Percentiles rank a stretch among this genome's conserved stretches.
Conservation (phyloP, 1,140 invertebrate genomes). For the Bombus terrestris region DNA sequence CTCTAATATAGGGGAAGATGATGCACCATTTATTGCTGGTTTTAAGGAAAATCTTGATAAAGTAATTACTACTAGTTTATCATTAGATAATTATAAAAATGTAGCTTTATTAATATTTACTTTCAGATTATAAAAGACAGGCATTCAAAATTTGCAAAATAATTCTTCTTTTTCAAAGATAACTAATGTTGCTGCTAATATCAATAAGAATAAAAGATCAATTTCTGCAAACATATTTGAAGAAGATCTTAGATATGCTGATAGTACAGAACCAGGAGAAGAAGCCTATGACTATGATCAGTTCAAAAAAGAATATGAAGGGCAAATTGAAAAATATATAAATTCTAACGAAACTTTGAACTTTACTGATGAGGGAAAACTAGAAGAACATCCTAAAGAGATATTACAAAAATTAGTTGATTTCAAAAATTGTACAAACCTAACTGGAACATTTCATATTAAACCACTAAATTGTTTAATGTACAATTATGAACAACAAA, state of each 20-base stretch:
- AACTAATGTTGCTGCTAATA: not conserved
- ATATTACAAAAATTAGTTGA: constrained; percentile 62
- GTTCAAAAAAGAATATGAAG: constrained; percentile 73
- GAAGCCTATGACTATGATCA: constrained; percentile 69
- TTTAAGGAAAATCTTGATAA: constrained; percentile 69
- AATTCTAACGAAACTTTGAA: constrained; percentile 59
- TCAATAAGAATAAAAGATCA: constrained; percentile 8
- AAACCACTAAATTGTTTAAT: constrained; percentile 70
- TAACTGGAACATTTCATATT: constrained; percentile 65
- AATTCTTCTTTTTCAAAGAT: not conserved
- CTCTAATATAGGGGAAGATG: constrained; percentile 47
- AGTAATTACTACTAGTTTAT: constrained; percentile 17
- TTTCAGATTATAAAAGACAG: constrained; percentile 21
- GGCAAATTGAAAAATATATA: constrained; percentile 58
- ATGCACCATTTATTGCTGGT: constrained; percentile 67
- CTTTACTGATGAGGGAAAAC: constrained; percentile 63
- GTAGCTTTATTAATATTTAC: constrained; percentile 14
- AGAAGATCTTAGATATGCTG: not conserved
- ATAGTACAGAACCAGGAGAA: constrained; percentile 33
- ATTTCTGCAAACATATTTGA: not conserved
- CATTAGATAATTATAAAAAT: not conserved
- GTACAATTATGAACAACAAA: constrained; percentile 64
- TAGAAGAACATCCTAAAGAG: constrained; percentile 54
- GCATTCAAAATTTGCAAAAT: constrained; percentile 9
- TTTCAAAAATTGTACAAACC: constrained; percentile 72